Evolutionary conservation across 2,888 invertebrate genomes (phyloP).

Genomic region (Luffia ferchaultella): DNA sequence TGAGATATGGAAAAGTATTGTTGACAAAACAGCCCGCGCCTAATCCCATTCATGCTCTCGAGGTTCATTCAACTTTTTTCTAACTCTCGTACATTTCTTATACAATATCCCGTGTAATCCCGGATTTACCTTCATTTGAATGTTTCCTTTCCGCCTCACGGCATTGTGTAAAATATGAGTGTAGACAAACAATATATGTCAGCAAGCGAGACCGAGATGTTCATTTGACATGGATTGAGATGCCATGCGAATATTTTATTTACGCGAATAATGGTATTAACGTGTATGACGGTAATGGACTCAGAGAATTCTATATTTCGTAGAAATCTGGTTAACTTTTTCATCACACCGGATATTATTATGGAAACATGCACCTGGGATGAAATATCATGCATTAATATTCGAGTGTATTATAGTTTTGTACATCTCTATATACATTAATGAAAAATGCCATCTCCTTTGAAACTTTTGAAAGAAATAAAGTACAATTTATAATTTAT

Average conservation of each 20-base stretch:
- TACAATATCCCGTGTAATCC: slow-evolving; percentile 60
- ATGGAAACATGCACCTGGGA: no score
- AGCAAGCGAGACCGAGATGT: slow-evolving; percentile 28
- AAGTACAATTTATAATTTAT: no score
- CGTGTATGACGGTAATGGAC: background rate
- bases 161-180: slow-evolving; percentile 21
- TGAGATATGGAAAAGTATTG: slow-evolving; percentile 30
- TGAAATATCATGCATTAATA: no score
- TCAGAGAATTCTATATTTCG: no score
- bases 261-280: slow-evolving; percentile 48
- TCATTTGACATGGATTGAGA: slow-evolving; percentile 48
- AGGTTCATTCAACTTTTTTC: slow-evolving; percentile 4
- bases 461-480: no score
- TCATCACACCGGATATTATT: no score
- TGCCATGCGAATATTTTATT: slow-evolving; percentile 32
- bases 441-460: no score
- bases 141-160: slow-evolving; percentile 35
- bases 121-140: slow-evolving; percentile 47
- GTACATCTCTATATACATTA: no score
- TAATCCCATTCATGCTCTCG: slow-evolving; percentile 25
- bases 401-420: no score
- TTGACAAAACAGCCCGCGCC: slow-evolving; percentile 26
- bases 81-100: slow-evolving; percentile 50
- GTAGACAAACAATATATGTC: slow-evolving; percentile 29
- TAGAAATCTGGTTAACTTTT: no score